Conservation (phyloP, 2,888 invertebrate genomes). For the Ectobius pallidus region DNA sequence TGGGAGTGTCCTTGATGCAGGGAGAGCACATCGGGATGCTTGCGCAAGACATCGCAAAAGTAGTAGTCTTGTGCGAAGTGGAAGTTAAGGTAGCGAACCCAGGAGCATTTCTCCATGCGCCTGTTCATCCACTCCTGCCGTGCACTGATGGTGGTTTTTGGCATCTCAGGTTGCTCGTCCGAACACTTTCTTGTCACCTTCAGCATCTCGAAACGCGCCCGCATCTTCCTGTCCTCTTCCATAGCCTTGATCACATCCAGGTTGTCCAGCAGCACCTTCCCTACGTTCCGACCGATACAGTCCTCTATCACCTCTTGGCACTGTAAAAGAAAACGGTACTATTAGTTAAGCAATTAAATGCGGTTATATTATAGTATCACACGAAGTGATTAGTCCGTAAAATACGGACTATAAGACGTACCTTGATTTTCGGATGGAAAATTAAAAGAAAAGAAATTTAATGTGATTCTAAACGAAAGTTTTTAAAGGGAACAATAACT, state of each 20-base stretch:
- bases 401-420: neutral
- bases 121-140: neutral
- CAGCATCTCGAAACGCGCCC: constrained; percentile 42
- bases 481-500: too few species aligned
- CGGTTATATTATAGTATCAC: neutral
- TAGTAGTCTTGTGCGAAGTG: neutral
- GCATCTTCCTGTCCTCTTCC: constrained; percentile 49
- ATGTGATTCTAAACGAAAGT: too few species aligned
- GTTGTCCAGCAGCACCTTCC: constrained; percentile 53
- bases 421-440: too few species aligned
- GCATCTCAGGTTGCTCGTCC: neutral
- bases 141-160: neutral
- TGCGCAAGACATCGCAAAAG: neutral
- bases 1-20: neutral
- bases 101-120: too few species aligned
- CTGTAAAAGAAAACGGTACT: constrained; percentile 37
- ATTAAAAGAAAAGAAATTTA: too few species aligned
- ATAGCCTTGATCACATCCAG: constrained; percentile 53
- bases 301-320: constrained; percentile 53
- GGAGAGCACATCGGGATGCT: neutral
- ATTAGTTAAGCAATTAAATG: neutral
- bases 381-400: neutral
- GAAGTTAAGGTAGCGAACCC: neutral
- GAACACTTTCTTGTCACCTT: neutral
- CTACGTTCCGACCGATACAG: constrained; percentile 53